phyloP scores from a whole-genome alignment of 2,113 vertebrate species.

The Uropsilus gracilis region DNA sequence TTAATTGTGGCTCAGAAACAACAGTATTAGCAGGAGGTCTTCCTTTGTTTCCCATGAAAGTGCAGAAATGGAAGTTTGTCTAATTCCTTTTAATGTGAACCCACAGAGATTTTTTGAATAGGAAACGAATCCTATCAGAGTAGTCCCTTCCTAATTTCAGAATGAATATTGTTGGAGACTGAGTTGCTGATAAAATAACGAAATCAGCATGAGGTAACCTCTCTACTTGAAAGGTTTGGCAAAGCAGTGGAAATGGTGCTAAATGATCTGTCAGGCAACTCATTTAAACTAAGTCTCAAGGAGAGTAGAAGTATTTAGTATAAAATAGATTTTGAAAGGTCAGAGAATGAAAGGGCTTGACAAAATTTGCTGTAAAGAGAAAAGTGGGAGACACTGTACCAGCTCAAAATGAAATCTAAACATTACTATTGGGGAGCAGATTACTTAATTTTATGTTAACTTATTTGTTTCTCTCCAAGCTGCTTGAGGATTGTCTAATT shows the following conservation, averaged over 20 bases:
- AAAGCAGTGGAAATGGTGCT: background rate
- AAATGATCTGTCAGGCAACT: slow-evolving; percentile 58
- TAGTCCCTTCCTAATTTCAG: slow-evolving; percentile 10
- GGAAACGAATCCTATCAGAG: background rate
- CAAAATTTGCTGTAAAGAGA: slow-evolving; percentile 45
- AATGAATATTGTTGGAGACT: slow-evolving; percentile 31
- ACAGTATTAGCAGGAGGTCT: slow-evolving; percentile 1
- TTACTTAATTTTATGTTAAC: background rate
- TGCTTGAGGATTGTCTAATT: background rate
- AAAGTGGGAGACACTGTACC: slow-evolving; percentile 44
- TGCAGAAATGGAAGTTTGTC: slow-evolving; percentile 24
- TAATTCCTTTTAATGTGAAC: slow-evolving; percentile 10
- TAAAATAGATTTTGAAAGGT: slow-evolving; percentile 71
- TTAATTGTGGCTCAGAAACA: slow-evolving; percentile 55
- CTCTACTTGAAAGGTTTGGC: slow-evolving; percentile 20
- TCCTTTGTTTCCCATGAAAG: slow-evolving; percentile 52
- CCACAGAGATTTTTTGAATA: slow-evolving; percentile 21
- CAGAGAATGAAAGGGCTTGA: slow-evolving; percentile 57
- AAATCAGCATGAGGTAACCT: slow-evolving; percentile 40
- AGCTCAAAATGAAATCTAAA: slow-evolving; percentile 57
- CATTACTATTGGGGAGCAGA: background rate
- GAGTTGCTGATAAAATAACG: slow-evolving; percentile 48
- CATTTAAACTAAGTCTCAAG: slow-evolving; percentile 55
- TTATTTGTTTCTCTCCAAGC: background rate
- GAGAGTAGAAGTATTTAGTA: slow-evolving; percentile 54